phyloP scores from a whole-genome alignment of 2,797 vertebrate genomes.

The Poecilia picta region DNA sequence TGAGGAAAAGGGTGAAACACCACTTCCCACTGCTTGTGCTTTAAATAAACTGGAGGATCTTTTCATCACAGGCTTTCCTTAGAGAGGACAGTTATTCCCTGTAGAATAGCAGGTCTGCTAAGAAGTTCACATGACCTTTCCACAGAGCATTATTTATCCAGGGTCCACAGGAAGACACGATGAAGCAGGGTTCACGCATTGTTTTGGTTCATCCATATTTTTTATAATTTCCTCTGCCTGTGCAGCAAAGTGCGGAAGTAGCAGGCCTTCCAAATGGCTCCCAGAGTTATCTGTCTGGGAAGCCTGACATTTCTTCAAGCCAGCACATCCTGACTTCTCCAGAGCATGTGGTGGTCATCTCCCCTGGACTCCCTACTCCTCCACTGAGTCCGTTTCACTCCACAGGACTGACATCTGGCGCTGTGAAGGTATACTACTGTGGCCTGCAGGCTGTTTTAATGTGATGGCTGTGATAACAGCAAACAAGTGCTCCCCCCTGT shows the following conservation, averaged over 20 bases:
- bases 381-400: conserved; percentile 75
- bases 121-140: conserved; percentile 71
- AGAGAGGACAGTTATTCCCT: conserved; percentile 58
- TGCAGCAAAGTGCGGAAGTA: conserved; percentile 66
- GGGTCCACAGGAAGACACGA: conserved; percentile 35
- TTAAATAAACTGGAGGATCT: conserved; percentile 77
- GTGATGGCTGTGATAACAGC: conserved; percentile 2
- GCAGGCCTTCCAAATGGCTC: conserved; percentile 71
- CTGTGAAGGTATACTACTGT: conserved; percentile 65
- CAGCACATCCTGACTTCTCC: conserved; percentile 65
- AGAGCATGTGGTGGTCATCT: conserved; percentile 79
- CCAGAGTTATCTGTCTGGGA: conserved; percentile 61
- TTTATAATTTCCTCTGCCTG: conserved; percentile 55
- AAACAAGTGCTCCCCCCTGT: conserved; percentile 72
- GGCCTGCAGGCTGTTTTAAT: conserved; percentile 6
- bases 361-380: conserved; percentile 72
- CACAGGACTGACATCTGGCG: conserved; percentile 42
- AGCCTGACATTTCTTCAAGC: conserved; percentile 40
- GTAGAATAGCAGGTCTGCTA: conserved; percentile 48
- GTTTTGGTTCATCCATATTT: conserved; percentile 52
- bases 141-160: conserved; percentile 53
- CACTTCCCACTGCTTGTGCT: conserved; percentile 66
- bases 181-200: conserved; percentile 53
- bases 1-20: conserved; percentile 71
- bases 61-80: conserved; percentile 60